Evolutionary conservation across 2,113 vertebrate species (phyloP), one percentile per base, ranked within the genome.

Genomic region (Falco punctatus): DNA sequence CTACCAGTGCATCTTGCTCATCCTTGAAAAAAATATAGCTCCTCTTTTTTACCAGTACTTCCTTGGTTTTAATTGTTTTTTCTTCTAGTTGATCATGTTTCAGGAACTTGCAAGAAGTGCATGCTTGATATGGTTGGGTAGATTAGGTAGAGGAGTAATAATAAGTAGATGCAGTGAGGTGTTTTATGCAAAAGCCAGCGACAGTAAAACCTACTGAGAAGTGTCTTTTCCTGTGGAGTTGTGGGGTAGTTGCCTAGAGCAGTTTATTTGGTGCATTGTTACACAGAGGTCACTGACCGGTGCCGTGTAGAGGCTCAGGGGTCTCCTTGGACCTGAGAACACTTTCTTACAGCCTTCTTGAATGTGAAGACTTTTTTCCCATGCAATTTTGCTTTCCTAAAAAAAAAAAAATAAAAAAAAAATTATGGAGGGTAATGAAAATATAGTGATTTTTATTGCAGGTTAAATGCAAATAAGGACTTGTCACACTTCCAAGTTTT

Each of bases 21-120:
- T 94, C 28, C 73, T 44, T 82, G 33, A 19, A 49, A 77, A 79
- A 86, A 77, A 58, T 71, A 66, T 8, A 70, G 21, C 52, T 96
- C 51, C 48, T 93, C 24, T 78, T 59, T 82, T 81, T 80, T 72
- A 35, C 54, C 30, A 8, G 7, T 73, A 32, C 8, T 18, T 81
- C 38, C 44, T 92, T 73, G 69, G 7, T 61, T 97, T 97, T 90
- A 73, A 74, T 92, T 89, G 79, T 7, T 77, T 82, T 71, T 89
- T 78, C 69, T 79, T 74, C 85, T 61, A 24, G 62, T 27, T 64
- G 24, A 27, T 82, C 51, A 7, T 38, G 26, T 95, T 67, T 79
- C 51, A 23, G 74, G 66, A 96, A 7, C 85, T 91, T 81, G 44
- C 32, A 75, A 40, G 94, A 94, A 75, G 23, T 54, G 15, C 21